Evolutionary conservation across 2,113 vertebrate species (phyloP).

Genomic region (Pluvianellus socialis): DNA sequence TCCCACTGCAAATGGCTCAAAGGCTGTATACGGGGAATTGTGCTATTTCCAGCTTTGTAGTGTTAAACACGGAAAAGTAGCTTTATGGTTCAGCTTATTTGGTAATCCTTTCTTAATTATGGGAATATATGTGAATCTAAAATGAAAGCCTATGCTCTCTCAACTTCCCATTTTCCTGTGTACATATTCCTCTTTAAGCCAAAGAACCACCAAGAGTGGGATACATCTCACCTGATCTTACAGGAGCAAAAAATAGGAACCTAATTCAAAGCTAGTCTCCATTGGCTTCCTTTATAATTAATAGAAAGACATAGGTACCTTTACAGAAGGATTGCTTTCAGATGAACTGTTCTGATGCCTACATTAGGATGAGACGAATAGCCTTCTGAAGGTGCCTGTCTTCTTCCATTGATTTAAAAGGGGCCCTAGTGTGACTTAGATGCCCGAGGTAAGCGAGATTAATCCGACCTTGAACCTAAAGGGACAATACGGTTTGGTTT

Average conservation of each 20-base stretch:
- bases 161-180: neutral
- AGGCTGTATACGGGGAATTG: neutral
- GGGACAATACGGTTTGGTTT: neutral
- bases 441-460: constrained; percentile 36
- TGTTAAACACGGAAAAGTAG: neutral
- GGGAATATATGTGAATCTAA: neutral
- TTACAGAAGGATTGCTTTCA: constrained; percentile 30
- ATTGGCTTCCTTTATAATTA: constrained; percentile 22
- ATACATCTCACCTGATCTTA: neutral
- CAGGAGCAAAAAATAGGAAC: neutral
- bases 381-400: neutral
- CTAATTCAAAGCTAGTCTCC: neutral
- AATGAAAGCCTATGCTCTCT: neutral
- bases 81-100: neutral
- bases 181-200: neutral
- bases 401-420: constrained; percentile 23
- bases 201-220: neutral
- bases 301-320: constrained; percentile 1
- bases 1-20: neutral
- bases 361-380: neutral
- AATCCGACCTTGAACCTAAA: constrained; percentile 6
- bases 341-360: constrained; percentile 15
- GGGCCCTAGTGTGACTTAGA: constrained; percentile 38
- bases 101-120: constrained; percentile 13
- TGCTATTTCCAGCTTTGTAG: neutral